phyloP scores from a whole-genome alignment of 2,113 vertebrate genomes.

The Toxostoma redivivum region DNA sequence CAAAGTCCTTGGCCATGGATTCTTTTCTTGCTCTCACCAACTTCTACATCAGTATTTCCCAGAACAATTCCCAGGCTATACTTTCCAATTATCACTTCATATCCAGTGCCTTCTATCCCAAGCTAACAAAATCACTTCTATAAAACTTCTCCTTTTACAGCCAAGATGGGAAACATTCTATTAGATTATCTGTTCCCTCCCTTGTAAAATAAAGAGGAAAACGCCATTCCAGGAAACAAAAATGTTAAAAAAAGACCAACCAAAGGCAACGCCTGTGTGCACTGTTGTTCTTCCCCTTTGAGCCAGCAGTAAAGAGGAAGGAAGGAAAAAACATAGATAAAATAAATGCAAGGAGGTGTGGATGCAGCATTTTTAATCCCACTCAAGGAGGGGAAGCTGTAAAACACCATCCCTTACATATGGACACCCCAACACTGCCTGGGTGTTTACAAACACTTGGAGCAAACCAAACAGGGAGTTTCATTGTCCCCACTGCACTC shows the following conservation, averaged over 20 bases:
- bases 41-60: neutral
- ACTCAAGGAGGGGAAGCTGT: neutral
- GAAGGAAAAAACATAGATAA: neutral
- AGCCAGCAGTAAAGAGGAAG: neutral
- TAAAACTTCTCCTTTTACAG: slow-evolving; percentile 3
- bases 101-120: neutral
- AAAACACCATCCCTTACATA: neutral
- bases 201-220: neutral
- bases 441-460: slow-evolving; percentile 25
- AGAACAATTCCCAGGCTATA: neutral
- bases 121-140: neutral
- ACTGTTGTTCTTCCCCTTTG: neutral
- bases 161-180: neutral
- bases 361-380: neutral
- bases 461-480: slow-evolving; percentile 29
- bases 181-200: neutral
- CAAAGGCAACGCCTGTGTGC: neutral
- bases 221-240: slow-evolving; percentile 3
- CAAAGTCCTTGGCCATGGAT: neutral
- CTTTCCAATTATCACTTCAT: neutral
- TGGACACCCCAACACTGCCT: neutral
- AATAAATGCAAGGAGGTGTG: neutral
- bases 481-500: slow-evolving; percentile 43
- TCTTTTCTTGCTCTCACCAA: neutral
- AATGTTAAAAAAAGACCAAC: neutral